These are phyloP conservation scores for Drosophila ercepeae DNA, from an alignment of 1,140 invertebrate species.

Conservation along the genomic window DNA sequence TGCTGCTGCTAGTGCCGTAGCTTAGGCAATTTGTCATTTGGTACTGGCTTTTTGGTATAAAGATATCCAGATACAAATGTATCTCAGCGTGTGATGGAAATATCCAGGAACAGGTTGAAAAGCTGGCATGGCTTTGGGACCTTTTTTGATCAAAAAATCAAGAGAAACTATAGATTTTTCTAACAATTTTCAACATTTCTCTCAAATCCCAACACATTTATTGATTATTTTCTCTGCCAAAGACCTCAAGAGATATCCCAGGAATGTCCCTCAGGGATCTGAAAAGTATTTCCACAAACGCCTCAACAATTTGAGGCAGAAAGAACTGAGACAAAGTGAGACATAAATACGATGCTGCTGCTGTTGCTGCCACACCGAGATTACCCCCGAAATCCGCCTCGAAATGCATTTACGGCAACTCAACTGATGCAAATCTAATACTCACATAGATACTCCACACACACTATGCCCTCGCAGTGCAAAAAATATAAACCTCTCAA, in stretches of 20 bases:
- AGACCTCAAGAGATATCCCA: not conserved
- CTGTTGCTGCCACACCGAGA: slow-evolving; percentile 67
- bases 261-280: slow-evolving; percentile 8
- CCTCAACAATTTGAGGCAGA: slow-evolving; percentile 71
- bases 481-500: slow-evolving; percentile 82
- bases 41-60: slow-evolving; percentile 33
- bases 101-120: slow-evolving; percentile 20
- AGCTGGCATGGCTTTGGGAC: slow-evolving; percentile 1
- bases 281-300: slow-evolving; percentile 56
- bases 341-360: slow-evolving; percentile 70
- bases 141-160: no score
- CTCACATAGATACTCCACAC: slow-evolving; percentile 16
- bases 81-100: slow-evolving; percentile 17
- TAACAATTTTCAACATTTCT: not conserved
- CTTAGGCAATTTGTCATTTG: slow-evolving; percentile 80
- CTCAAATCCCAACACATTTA: no score
- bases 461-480: slow-evolving; percentile 10
- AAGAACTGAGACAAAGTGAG: slow-evolving; percentile 16
- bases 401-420: slow-evolving; percentile 81
- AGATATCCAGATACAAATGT: slow-evolving; percentile 61
- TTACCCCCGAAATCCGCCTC: slow-evolving; percentile 69
- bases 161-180: not conserved
- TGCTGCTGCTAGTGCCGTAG: slow-evolving; percentile 19
- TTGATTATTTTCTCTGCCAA: not conserved
- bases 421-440: slow-evolving; percentile 82